Evolutionary conservation across 2,797 vertebrate species (phyloP).

Genomic region (Pygocentrus nattereri): DNA sequence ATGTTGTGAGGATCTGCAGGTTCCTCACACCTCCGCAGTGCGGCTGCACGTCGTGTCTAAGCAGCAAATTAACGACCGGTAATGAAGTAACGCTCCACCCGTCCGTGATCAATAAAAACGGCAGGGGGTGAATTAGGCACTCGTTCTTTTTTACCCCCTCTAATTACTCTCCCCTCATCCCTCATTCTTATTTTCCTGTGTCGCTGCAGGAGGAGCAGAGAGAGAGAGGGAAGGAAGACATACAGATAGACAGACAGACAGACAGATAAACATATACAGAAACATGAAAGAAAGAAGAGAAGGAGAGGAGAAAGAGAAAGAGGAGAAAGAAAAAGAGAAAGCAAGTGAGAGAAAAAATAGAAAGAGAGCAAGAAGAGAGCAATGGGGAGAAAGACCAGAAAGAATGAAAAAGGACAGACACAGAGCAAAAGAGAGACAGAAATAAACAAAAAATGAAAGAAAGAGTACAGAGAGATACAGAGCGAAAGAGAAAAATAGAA

Average conservation of each 20-base stretch:
- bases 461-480: no score
- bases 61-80: conserved; percentile 38
- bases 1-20: conserved; percentile 28
- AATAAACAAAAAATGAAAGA: background rate
- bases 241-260: conserved; percentile 15
- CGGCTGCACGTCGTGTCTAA: conserved; percentile 27
- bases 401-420: conserved; percentile 19
- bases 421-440: background rate
- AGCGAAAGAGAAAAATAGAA: no score
- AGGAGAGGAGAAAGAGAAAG: conserved; percentile 6
- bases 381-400: no score
- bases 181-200: conserved; percentile 7
- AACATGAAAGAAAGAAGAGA: background rate
- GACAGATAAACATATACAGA: background rate
- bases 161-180: conserved; percentile 43
- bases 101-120: conserved; percentile 52
- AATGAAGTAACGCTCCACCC: conserved; percentile 48
- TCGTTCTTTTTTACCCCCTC: conserved; percentile 21
- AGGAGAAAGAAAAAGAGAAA: background rate
- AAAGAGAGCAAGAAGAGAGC: conserved; percentile 1
- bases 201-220: conserved; percentile 4
- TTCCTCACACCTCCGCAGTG: conserved; percentile 33
- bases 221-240: no score
- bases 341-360: conserved; percentile 15
- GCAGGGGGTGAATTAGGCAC: conserved; percentile 54